Conservation (phyloP, 2,888 invertebrate species). For the Agrochola litura region DNA sequence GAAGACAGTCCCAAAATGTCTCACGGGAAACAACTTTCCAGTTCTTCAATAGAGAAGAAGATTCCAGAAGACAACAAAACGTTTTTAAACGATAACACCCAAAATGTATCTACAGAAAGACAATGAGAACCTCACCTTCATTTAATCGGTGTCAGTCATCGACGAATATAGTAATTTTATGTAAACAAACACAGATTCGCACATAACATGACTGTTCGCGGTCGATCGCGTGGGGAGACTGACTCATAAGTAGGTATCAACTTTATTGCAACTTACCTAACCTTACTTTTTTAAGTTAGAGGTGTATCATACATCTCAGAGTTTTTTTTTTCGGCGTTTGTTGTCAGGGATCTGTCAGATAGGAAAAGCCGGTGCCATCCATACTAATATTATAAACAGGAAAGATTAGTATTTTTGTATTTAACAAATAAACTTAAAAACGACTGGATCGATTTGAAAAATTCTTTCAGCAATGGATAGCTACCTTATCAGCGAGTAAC, state of each 20-base stretch:
- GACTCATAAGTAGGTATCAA: slow-evolving; percentile 43
- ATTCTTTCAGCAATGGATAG: too few relatives aligned
- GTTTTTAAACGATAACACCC: not conserved
- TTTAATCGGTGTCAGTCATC: slow-evolving; percentile 34
- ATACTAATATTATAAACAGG: too few relatives aligned
- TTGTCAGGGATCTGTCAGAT: not conserved
- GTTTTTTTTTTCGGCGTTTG: not conserved
- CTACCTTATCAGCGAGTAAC: too few relatives aligned
- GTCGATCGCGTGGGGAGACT: slow-evolving; percentile 56
- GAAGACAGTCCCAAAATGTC: not conserved
- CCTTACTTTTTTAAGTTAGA: slow-evolving; percentile 36
- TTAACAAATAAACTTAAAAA: too few relatives aligned
- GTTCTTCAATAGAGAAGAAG: not conserved
- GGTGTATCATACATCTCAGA: not conserved
- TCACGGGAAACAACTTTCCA: not conserved
- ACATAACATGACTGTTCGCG: slow-evolving; percentile 50
- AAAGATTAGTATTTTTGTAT: too few relatives aligned
- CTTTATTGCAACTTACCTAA: slow-evolving; percentile 40
- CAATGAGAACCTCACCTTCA: slow-evolving; percentile 32
- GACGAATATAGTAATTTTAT: slow-evolving; percentile 39
- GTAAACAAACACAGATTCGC: slow-evolving; percentile 42
- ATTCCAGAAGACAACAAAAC: not conserved
- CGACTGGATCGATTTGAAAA: too few relatives aligned
- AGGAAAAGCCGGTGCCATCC: not conserved
- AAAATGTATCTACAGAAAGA: slow-evolving; percentile 6